phyloP scores from a whole-genome alignment of 2,888 invertebrate genomes.

The Melinopterus prodromus region DNA sequence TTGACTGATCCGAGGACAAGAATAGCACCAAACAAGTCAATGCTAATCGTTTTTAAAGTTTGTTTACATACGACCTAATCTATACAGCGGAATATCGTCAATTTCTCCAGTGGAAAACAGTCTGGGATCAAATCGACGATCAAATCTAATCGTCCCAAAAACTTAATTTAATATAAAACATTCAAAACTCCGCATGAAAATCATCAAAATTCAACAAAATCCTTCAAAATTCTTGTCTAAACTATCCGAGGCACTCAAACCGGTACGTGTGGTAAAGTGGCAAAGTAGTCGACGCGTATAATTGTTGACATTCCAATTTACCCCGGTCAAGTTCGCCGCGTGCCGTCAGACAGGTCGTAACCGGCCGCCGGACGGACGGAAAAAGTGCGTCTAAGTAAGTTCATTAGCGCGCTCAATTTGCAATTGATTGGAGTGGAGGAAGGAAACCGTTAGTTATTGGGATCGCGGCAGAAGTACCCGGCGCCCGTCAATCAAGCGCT shows the following conservation, averaged over 20 bases:
- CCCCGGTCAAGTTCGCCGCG: neutral
- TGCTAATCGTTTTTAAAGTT: too few species aligned
- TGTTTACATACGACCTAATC: too few species aligned
- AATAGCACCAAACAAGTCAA: too few species aligned
- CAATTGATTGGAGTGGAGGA: slow-evolving; percentile 41
- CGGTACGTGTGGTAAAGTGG: neutral
- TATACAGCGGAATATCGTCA: too few species aligned
- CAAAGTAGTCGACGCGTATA: neutral
- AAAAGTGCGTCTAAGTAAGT: slow-evolving; percentile 26
- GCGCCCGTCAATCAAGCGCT: slow-evolving; percentile 32
- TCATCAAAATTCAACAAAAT: neutral
- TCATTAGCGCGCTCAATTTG: slow-evolving; percentile 44
- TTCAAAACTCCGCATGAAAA: too few species aligned
- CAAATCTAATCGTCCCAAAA: too few species aligned
- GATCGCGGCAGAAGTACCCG: slow-evolving; percentile 7
- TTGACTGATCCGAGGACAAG: too few species aligned
- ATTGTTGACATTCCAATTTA: neutral
- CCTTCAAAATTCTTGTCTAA: neutral
- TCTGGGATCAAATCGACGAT: too few species aligned
- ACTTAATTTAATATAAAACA: too few species aligned
- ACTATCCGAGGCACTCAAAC: neutral
- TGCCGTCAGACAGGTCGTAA: neutral
- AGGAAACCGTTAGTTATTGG: slow-evolving; percentile 35
- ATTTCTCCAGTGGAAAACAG: too few species aligned
- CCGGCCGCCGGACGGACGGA: neutral